Conservation (phyloP, 2,888 invertebrate species). For the Lamproptera curius region DNA sequence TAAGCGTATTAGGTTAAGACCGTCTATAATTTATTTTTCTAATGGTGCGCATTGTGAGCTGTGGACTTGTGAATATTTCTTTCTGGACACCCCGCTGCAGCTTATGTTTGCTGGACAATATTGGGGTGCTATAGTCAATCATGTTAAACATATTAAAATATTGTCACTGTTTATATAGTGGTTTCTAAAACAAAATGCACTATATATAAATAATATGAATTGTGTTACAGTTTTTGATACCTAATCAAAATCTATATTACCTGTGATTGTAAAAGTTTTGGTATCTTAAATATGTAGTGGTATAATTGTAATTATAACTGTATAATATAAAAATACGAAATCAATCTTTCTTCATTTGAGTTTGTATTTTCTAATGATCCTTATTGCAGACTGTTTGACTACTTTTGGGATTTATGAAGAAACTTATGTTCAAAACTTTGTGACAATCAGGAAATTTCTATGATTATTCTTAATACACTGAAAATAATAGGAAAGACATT, state of each 20-base stretch:
- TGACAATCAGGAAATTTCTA: too few relatives aligned
- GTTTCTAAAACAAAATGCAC: constrained; percentile 57
- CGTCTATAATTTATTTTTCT: constrained; percentile 77
- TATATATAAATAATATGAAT: constrained; percentile 45
- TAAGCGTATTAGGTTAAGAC: constrained; percentile 59
- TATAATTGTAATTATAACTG: constrained; percentile 32
- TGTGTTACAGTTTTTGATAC: constrained; percentile 47
- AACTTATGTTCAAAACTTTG: too few relatives aligned
- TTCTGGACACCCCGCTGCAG: constrained; percentile 56
- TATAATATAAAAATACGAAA: constrained; percentile 27
- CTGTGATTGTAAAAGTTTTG: constrained; percentile 35
- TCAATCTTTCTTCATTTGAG: constrained; percentile 16
- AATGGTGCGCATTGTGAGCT: constrained; percentile 76
- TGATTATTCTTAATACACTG: too few relatives aligned
- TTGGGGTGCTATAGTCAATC: constrained; percentile 72
- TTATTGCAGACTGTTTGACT: too few relatives aligned
- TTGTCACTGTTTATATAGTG: constrained; percentile 58
- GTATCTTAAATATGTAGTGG: constrained; percentile 33
- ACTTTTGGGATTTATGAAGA: too few relatives aligned
- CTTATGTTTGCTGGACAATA: constrained; percentile 61
- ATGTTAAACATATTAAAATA: constrained; percentile 56
- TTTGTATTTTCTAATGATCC: background rate
- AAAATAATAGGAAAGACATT: too few relatives aligned
- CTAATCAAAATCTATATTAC: constrained; percentile 45
- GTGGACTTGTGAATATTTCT: constrained; percentile 72